Evolutionary conservation across 2,113 vertebrate species (phyloP).

Genomic region (Cottus gobio): DNA sequence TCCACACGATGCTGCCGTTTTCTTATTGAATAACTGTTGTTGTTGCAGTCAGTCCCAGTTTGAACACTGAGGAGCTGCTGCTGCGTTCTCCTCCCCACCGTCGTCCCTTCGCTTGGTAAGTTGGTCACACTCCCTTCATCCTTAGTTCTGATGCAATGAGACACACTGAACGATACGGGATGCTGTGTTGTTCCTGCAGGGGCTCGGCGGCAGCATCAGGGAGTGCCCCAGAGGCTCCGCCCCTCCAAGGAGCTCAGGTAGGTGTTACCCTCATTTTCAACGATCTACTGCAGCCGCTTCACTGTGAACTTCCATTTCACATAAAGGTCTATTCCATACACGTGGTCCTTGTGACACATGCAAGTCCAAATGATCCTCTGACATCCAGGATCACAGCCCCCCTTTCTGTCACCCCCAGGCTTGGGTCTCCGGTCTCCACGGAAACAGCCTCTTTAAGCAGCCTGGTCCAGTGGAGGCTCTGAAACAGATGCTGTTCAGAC

Average conservation of each 20-base stretch:
- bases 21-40: not conserved
- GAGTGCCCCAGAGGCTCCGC: not conserved
- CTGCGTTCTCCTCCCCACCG: not conserved
- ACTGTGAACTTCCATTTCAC: not conserved
- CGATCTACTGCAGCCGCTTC: not conserved
- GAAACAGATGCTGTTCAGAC: conserved; percentile 76
- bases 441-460: conserved; percentile 31
- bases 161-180: not conserved
- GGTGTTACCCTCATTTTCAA: not conserved
- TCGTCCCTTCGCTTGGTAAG: conserved; percentile 26
- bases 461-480: conserved; percentile 72
- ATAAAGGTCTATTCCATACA: too few relatives aligned
- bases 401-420: not conserved
- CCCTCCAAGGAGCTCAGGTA: conserved; percentile 38
- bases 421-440: not conserved
- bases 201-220: conserved; percentile 5
- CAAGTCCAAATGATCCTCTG: not conserved
- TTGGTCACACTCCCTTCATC: too few relatives aligned
- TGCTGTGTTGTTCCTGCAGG: conserved; percentile 43
- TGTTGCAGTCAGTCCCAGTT: not conserved
- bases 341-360: too few relatives aligned
- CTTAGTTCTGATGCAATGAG: not conserved
- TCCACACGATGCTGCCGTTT: not conserved
- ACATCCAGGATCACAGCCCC: not conserved
- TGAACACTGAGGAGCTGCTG: conserved; percentile 27